Evolutionary conservation across 1,140 invertebrate species (phyloP).

Genomic region (Ceratitis capitata): DNA sequence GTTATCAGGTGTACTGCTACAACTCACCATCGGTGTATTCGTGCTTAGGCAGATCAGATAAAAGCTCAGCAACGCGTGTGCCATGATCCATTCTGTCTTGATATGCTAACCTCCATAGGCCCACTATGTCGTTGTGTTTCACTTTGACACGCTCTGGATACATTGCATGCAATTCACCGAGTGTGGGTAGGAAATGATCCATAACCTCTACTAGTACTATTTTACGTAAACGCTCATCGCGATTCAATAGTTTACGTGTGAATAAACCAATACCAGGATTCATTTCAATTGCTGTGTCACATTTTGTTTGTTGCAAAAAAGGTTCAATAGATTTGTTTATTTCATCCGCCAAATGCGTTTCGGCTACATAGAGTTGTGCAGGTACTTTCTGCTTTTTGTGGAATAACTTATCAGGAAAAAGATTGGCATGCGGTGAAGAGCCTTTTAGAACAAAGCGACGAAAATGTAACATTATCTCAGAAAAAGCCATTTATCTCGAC

Average conservation of each 20-base stretch:
- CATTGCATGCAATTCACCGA: slow-evolving; percentile 53
- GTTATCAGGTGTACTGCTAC: background rate
- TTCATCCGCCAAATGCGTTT: slow-evolving; percentile 63
- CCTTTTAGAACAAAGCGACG: background rate
- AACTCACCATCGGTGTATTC: slow-evolving; percentile 49
- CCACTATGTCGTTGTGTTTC: slow-evolving; percentile 67
- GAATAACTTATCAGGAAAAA: slow-evolving; percentile 53
- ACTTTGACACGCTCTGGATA: slow-evolving; percentile 61
- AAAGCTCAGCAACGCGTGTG: slow-evolving; percentile 66
- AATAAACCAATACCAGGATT: slow-evolving; percentile 69
- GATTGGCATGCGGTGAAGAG: background rate
- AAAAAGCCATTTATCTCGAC: background rate
- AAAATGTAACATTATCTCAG: background rate
- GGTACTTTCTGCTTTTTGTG: slow-evolving; percentile 54
- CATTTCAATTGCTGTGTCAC: slow-evolving; percentile 66
- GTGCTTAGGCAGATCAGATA: slow-evolving; percentile 63
- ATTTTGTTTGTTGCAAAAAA: slow-evolving; percentile 56
- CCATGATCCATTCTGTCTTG: slow-evolving; percentile 71
- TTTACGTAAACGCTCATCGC: slow-evolving; percentile 55
- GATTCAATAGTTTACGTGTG: slow-evolving; percentile 65
- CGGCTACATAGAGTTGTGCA: slow-evolving; percentile 55
- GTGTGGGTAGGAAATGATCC: slow-evolving; percentile 60
- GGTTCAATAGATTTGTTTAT: slow-evolving; percentile 59
- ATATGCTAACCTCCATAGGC: slow-evolving; percentile 68
- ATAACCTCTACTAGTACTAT: slow-evolving; percentile 66